Conservation (phyloP, 2,797 vertebrate genomes). For the Spizella passerina region DNA sequence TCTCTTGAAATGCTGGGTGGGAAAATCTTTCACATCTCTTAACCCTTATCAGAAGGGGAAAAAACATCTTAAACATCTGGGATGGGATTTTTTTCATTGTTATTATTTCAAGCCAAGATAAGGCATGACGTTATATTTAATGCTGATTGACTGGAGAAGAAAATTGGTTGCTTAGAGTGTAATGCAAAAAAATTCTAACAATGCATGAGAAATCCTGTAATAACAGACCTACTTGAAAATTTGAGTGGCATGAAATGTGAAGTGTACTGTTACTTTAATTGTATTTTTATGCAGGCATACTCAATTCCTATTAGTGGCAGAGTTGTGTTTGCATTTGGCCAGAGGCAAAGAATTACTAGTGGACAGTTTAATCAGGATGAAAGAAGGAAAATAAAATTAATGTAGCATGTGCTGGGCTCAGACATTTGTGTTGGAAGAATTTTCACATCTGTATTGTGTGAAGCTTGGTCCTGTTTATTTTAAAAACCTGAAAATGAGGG, state of each 20-base stretch:
- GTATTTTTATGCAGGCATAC: constrained; percentile 53
- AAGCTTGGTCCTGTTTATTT: constrained; percentile 17
- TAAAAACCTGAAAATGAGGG: constrained; percentile 21
- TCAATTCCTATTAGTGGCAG: constrained; percentile 64
- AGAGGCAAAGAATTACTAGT: constrained; percentile 66
- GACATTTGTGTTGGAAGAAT: constrained; percentile 26
- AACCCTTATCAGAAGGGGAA: neutral
- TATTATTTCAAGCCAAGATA: constrained; percentile 2
- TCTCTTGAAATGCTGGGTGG: neutral
- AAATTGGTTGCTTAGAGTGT: neutral
- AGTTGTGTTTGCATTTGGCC: constrained; percentile 50
- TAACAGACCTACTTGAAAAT: constrained; percentile 12
- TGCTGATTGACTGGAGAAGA: neutral
- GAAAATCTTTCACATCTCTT: neutral
- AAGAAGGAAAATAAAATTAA: constrained; percentile 71
- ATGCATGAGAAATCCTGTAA: constrained; percentile 36
- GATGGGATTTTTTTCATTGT: neutral
- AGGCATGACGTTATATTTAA: neutral
- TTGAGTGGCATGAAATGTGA: constrained; percentile 55
- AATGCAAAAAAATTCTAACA: constrained; percentile 26
- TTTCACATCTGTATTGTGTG: constrained; percentile 44
- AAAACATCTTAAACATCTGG: neutral
- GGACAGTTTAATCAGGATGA: constrained; percentile 72
- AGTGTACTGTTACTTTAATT: constrained; percentile 63
- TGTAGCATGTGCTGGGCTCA: constrained; percentile 50